Percentiles rank a stretch among this genome's conserved stretches.
Evolutionary conservation across 2,113 vertebrate genomes (phyloP).

Genomic region (Misgurnus anguillicaudatus): DNA sequence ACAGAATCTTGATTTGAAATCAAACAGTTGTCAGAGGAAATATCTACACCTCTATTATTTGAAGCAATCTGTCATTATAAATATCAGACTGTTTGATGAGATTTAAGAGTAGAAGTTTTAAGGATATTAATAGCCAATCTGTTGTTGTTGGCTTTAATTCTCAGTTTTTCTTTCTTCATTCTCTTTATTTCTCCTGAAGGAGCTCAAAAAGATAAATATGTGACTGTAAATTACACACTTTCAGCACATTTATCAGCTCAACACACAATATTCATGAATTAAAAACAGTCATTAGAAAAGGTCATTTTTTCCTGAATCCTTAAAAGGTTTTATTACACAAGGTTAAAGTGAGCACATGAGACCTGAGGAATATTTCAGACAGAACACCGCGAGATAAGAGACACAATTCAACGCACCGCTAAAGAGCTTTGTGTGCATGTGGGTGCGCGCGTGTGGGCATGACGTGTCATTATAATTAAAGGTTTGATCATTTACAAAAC

Average conservation of each 20-base stretch:
- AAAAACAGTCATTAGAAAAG: slow-evolving; percentile 23
- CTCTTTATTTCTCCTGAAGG: slow-evolving; percentile 27
- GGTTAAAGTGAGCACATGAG: slow-evolving; percentile 1
- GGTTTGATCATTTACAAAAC: slow-evolving; percentile 95
- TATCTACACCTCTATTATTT: not conserved
- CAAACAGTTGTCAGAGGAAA: not conserved
- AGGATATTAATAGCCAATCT: not conserved
- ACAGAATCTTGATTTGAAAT: no score
- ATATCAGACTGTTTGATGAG: not conserved
- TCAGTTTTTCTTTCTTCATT: not conserved
- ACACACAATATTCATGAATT: slow-evolving; percentile 33
- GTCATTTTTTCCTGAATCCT: slow-evolving; percentile 20
- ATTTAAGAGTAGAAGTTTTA: not conserved
- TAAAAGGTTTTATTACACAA: slow-evolving; percentile 23
- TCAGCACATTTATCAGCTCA: slow-evolving; percentile 45
- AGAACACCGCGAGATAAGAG: not conserved
- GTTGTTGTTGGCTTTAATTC: not conserved
- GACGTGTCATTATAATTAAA: slow-evolving; percentile 97
- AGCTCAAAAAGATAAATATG: slow-evolving; percentile 41
- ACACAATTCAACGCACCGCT: not conserved
- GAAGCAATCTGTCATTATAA: not conserved
- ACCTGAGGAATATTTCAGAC: slow-evolving; percentile 18
- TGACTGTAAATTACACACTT: slow-evolving; percentile 45
- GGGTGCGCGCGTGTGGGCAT: slow-evolving; percentile 86
- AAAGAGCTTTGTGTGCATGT: slow-evolving; percentile 10